Evolutionary conservation across 2,113 vertebrate genomes (phyloP), one percentile per base, ranked within the genome.

Genomic region (Geothlypis trichas): DNA sequence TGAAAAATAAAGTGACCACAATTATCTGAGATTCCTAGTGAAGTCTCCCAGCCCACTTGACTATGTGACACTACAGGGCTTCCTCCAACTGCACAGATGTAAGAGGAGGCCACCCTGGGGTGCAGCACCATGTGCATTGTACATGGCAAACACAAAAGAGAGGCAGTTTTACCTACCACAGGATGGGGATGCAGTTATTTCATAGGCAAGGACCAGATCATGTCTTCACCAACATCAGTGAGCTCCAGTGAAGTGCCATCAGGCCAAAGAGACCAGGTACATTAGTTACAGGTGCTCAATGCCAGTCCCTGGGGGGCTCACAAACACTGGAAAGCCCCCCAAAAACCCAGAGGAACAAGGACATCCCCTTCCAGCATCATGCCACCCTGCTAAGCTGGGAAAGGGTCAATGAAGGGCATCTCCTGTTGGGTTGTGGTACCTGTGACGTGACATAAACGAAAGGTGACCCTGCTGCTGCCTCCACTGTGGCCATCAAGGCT

Each of bases 261-360:
- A 47, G 51, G 30, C 62, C 46, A 68, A 78, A 37, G 42, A 54
- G 42, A 72, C 3, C 23, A 61, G 30, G 2, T 59, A 75, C 44
- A 42, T 22, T 4, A 37, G 11, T 18, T n/a, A 59, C 1, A 0
- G 0, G 5, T 1, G 1, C n/a, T 20, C 46, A 27, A 6, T 20
- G 35, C 13, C 31, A 42, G 22, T 31, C 26, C 30, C 30, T 42
- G 59, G 4, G 47, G 44, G 37, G 14, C 19, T 52, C 5, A 3
- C 35, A 24, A 77, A 62, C 15, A 15, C 13, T 5, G 6, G 9
- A 44, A 33, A 69, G 9, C 20, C 26, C 26, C 37, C 68, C 7
- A 0, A 33, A 31, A 0, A 28, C 14, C 26, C 39, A 65, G n/a
- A 73, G n/a, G 41, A 47, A 33, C 49, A 66, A 79, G 23, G 7